Evolutionary conservation across 2,888 invertebrate species (phyloP).

Genomic region (Cataglyphis altisquamis): DNA sequence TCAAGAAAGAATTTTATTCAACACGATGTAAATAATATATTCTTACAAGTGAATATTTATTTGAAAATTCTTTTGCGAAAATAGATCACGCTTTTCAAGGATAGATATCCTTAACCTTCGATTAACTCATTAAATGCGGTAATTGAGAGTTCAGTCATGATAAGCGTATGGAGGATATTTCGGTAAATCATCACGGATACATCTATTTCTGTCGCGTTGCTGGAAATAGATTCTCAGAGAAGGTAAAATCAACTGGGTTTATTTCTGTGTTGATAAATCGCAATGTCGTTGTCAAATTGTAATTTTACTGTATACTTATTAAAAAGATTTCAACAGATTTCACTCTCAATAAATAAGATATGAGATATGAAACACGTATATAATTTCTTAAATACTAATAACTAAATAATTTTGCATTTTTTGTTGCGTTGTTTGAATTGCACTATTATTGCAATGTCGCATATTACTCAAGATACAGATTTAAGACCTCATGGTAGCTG

Average conservation of each 20-base stretch:
- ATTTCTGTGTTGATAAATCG: constrained; percentile 30
- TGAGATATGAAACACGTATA: neutral
- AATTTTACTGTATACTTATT: too few relatives aligned
- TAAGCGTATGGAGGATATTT: constrained; percentile 62
- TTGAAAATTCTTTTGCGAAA: neutral
- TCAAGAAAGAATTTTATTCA: constrained; percentile 8
- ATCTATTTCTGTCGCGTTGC: constrained; percentile 71
- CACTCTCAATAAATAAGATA: neutral
- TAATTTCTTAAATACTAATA: neutral
- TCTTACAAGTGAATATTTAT: neutral
- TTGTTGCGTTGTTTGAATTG: neutral
- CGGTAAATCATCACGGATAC: constrained; percentile 62
- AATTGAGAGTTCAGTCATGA: constrained; percentile 55
- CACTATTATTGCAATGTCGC: neutral
- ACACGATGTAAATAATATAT: neutral
- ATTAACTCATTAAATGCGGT: constrained; percentile 53
- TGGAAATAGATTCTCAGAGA: constrained; percentile 72
- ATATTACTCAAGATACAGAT: neutral
- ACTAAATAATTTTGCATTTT: neutral
- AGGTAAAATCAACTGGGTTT: constrained; percentile 59
- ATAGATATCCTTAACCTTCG: constrained; percentile 68
- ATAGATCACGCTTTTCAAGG: neutral
- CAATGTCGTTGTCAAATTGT: neutral
- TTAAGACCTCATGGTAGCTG: too few relatives aligned
- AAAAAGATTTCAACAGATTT: constrained; percentile 2